These are phyloP conservation scores for Sceloporus tristichus DNA, from an alignment of 2,113 vertebrate genomes.

Conservation along the genomic window DNA sequence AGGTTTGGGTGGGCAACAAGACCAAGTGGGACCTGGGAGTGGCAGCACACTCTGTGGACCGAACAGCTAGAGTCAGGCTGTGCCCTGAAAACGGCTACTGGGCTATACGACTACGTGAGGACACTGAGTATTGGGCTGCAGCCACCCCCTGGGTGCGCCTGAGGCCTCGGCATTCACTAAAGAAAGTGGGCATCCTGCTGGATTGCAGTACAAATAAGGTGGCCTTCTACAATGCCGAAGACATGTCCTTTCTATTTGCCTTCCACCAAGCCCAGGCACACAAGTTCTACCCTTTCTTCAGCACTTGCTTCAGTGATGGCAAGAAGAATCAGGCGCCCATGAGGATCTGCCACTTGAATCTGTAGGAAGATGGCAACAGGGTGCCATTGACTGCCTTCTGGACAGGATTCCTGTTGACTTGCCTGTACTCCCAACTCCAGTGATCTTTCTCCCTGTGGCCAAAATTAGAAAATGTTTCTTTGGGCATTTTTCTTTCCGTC, in stretches of 20 bases:
- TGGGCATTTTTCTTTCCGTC: background rate
- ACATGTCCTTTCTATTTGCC: conserved; percentile 84
- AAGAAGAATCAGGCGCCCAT: conserved; percentile 78
- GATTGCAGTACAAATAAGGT: conserved; percentile 82
- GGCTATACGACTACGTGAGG: conserved; percentile 83
- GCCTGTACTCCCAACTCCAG: background rate
- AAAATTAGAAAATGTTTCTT: background rate
- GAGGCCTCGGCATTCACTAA: conserved; percentile 42
- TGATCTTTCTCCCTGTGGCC: background rate
- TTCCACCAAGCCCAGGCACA: conserved; percentile 76
- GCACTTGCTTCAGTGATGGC: conserved; percentile 82
- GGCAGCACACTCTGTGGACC: conserved; percentile 78
- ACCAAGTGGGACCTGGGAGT: conserved; percentile 90
- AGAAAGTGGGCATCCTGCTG: conserved; percentile 82
- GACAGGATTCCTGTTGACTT: background rate
- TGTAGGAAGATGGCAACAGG: conserved; percentile 5
- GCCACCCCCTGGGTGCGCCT: conserved; percentile 83
- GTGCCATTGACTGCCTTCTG: background rate
- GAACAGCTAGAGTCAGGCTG: conserved; percentile 79
- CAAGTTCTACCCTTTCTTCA: conserved; percentile 86
- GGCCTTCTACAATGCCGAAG: conserved; percentile 82
- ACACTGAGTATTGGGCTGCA: conserved; percentile 77
- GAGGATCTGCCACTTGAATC: conserved; percentile 79
- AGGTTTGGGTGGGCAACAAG: conserved; percentile 85
- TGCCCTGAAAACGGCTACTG: conserved; percentile 86